Evolutionary conservation across 30 jellyfish, hydroid and myxozoan genomes (phyloP).

Genomic region (Aurelia sp.): DNA sequence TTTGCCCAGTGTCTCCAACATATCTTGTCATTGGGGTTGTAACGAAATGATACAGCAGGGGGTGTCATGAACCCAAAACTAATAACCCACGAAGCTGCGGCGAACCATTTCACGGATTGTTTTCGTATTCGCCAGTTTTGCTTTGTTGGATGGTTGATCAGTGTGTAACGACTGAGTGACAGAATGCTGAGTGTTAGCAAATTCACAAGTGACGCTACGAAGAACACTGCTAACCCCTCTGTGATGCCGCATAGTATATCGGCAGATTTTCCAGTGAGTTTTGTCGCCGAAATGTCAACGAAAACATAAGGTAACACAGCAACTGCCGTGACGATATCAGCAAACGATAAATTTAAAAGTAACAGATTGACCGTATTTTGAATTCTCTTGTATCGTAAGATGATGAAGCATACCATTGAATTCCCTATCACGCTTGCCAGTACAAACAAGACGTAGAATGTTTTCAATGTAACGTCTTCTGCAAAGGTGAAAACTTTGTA

Average conservation of each 20-base stretch:
- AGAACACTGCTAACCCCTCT: constrained; percentile 80
- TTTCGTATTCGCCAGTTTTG: constrained; percentile 81
- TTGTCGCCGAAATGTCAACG: constrained; percentile 40
- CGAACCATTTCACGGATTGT: constrained; percentile 55
- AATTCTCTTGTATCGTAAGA: constrained; percentile 54
- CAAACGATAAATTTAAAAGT: constrained; percentile 75
- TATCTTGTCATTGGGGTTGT: constrained; percentile 59
- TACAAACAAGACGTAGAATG: constrained; percentile 49
- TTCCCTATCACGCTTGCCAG: constrained; percentile 67
- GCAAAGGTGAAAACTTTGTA: constrained; percentile 39
- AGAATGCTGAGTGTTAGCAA: constrained; percentile 80
- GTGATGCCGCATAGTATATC: constrained; percentile 86
- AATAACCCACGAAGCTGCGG: constrained; percentile 66
- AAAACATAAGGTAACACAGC: constrained; percentile 85
- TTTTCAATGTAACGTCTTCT: constrained; percentile 51
- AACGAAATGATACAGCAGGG: constrained; percentile 81
- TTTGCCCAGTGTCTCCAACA: constrained; percentile 93
- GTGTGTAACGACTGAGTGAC: constrained; percentile 85
- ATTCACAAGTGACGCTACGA: constrained; percentile 84
- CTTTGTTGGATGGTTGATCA: constrained; percentile 88
- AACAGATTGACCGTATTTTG: constrained; percentile 81
- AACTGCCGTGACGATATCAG: constrained; percentile 79
- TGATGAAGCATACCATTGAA: constrained; percentile 74
- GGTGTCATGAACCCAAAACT: constrained; percentile 74
- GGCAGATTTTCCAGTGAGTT: constrained; percentile 68